These are phyloP conservation scores for Haemorhous mexicanus DNA, from an alignment of 2,113 vertebrate species.

Conservation along the genomic window DNA sequence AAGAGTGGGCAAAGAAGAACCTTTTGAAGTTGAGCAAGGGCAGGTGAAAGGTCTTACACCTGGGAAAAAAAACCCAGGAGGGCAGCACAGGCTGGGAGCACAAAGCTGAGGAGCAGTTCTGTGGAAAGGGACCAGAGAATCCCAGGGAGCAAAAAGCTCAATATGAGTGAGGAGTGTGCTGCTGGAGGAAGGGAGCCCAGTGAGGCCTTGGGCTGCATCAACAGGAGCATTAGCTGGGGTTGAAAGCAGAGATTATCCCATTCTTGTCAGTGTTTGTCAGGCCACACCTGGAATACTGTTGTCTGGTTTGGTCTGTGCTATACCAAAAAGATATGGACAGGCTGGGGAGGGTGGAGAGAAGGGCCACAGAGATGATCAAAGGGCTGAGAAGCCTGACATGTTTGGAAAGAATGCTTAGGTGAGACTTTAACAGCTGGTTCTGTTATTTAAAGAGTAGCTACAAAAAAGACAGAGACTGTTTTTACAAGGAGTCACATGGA, in stretches of 20 bases:
- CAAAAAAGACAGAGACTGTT: not conserved
- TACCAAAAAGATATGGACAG: not conserved
- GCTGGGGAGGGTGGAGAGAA: not conserved
- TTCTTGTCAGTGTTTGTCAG: not conserved
- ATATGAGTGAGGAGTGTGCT: not conserved
- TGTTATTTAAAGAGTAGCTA: not conserved
- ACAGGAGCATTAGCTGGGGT: no score
- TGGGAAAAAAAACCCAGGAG: not conserved
- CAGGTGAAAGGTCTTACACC: not conserved
- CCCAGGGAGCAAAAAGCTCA: not conserved
- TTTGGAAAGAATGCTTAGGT: not conserved
- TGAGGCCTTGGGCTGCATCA: not conserved
- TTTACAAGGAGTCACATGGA: not conserved
- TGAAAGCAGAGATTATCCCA: not conserved
- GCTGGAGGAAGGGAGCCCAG: not conserved
- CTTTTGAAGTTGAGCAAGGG: not conserved
- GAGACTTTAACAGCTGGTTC: not conserved
- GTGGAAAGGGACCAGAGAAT: not conserved
- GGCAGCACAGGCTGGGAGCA: not conserved
- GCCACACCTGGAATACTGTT: not conserved
- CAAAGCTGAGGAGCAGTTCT: not conserved
- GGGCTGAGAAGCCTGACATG: no score
- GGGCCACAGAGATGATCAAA: not conserved
- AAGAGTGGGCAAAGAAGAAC: not conserved
- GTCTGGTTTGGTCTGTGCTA: not conserved